Base-by-base conservation (phyloP, 2,888 invertebrate species). In the Balanococcus diminutus region DNA sequence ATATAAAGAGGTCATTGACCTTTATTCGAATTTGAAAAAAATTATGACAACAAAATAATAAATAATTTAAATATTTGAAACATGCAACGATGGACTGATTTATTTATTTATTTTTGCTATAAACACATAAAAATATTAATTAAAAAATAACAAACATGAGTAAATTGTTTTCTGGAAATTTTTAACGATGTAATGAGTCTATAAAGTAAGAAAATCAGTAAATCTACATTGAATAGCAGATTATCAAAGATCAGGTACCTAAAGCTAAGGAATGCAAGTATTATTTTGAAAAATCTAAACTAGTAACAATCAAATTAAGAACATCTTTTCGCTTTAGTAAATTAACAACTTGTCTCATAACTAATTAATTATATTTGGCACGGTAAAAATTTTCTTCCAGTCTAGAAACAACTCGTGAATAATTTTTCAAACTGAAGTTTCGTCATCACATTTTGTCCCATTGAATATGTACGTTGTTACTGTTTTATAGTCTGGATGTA, bases 401-500 rank as follows among this genome's bases (percentile, higher is more conserved):
- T 56, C n/a, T n/a, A n/a, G n/a, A 22, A 5, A 19, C 8, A 22
- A 56, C 19, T 75, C 75, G 6, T n/a, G 14, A 19, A 36, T 9
- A 14, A 32, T 31, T 56, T 19, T 31, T 67, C 67, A 84, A 31
- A 84, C 84, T 9, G 61, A 16, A n/a, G 84, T 84, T 72, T 67
- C 84, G 42, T 84, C 84, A 22, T 84, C 67, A 16, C 61, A 67
- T 67, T 67, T 84, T 22, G 19, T 28, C 39, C 84, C 84, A 61
- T 32, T 67, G 31, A 84, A 84, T 36, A 84, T 39, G 39, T 84
- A 84, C 9, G 32, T 84, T 11, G 61, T 84, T 19, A 84, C 84
- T 22, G 84, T 84, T 67, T 39, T 84, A 61, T 84, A 84, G 22
- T 84, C 84, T 8, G 84, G 39, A 9, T 84, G 67, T 22, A 84